phyloP scores from a whole-genome alignment of 2,888 invertebrate species.

The Amphipoea lucens region DNA sequence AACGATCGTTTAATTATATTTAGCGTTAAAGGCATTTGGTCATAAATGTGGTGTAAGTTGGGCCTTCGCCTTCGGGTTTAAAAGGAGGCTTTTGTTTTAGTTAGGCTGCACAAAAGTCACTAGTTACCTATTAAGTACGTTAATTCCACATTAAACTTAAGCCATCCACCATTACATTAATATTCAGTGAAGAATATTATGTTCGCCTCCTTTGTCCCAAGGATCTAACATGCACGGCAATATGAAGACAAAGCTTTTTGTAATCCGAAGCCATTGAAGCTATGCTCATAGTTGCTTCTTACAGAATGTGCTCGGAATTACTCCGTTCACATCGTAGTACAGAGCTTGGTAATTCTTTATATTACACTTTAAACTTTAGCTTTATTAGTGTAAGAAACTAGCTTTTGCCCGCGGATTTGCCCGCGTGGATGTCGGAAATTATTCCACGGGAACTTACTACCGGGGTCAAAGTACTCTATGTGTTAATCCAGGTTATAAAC shows the following conservation, averaged over 20 bases:
- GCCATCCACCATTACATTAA: not conserved
- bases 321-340: not conserved
- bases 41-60: not conserved
- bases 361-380: no score
- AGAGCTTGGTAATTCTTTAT: not conserved
- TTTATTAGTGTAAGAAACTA: not conserved
- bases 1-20: not conserved
- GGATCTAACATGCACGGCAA: not conserved
- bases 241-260: constrained; percentile 6
- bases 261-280: constrained; percentile 21
- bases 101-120: not conserved
- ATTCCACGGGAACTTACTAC: not conserved
- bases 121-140: not conserved
- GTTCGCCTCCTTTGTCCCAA: not conserved
- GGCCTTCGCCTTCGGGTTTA: no score
- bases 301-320: not conserved
- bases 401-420: not conserved
- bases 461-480: not conserved
- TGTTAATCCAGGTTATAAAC: not conserved
- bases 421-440: not conserved
- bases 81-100: not conserved
- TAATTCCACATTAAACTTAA: not conserved
- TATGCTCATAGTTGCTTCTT: not conserved
- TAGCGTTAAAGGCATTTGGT: not conserved
- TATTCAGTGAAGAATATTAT: not conserved